Base-by-base conservation (phyloP, 1,140 invertebrate species). In the Palaemon carinicauda region DNA sequence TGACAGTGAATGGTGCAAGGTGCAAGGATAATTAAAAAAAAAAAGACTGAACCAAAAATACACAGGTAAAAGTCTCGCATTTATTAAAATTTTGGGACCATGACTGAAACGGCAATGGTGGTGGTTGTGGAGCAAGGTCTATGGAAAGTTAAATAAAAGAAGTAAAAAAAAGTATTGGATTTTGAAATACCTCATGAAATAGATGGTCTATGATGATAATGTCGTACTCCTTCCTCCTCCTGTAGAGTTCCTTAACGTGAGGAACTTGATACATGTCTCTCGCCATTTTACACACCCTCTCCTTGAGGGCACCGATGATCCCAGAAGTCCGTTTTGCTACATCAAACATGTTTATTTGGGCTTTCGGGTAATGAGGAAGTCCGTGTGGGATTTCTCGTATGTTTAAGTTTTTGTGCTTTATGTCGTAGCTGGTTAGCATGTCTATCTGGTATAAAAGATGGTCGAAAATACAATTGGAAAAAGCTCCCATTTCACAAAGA, bases 171-270 rank as follows among this genome's bases (percentile, higher is more conserved):
- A 74, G 12, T 29, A 21, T 74, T 31, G 29, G 1, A 15, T 74
- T 0, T 10, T 12, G 7, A 2, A 56, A 56, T 31, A 82, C 80
- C 56, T 82, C 56, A 71, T 56, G 79, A 21, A 87, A 87, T 19
- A 87, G n/a, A 9, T 80, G 71, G 31, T 71, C 41, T 10, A 80
- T 50, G 21, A 73, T 7, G 1, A 73, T 54, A 21, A 80, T 24
- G 29, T 87, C 77, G 74, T 69, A 87, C 51, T 87, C 54, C n/a
- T 87, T 87, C 19, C 84, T 87, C 29, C 33, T 80, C 1, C 71
- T 21, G 52, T 80, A 87, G 19, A 87, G 51, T n/a, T 80, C 77
- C 52, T 73, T 71, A 3, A 87, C 56, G 4, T 17, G 17, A 12
- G 84, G 78, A 21, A 50, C 77, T 15, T 87, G 73, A 19, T 87